Conservation (phyloP, 2,888 invertebrate species). For the Laothoe populi region DNA sequence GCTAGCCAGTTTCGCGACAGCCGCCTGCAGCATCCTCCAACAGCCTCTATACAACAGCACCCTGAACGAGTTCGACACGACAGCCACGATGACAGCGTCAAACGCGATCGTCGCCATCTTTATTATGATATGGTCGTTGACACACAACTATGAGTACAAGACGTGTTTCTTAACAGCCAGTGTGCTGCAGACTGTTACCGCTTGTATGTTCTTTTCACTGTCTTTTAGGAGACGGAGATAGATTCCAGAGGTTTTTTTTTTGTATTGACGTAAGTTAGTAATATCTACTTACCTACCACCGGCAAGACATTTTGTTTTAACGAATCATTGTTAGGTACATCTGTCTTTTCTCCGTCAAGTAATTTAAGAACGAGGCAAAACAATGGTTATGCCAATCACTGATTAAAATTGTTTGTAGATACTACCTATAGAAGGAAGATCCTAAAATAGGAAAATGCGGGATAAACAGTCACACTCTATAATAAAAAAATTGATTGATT, state of each 20-base stretch:
- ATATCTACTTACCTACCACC: no score
- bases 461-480: no score
- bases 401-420: no score
- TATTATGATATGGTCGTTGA: slow-evolving; percentile 67
- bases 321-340: no score
- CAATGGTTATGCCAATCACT: no score
- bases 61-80: slow-evolving; percentile 75
- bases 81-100: slow-evolving; percentile 73
- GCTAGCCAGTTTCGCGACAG: slow-evolving; percentile 71
- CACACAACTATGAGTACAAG: slow-evolving; percentile 66
- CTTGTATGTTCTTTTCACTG: slow-evolving; percentile 62
- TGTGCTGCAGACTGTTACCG: slow-evolving; percentile 64
- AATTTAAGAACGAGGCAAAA: no score
- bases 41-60: slow-evolving; percentile 74
- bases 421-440: no score
- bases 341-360: no score
- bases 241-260: slow-evolving; percentile 16
- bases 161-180: slow-evolving; percentile 74
- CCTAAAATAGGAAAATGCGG: no score
- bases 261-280: background rate
- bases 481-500: no score
- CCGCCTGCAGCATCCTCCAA: slow-evolving; percentile 67
- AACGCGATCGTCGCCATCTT: slow-evolving; percentile 68
- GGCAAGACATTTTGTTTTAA: no score
- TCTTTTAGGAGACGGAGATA: slow-evolving; percentile 71